Evolutionary conservation across 2,797 vertebrate genomes (phyloP).

Genomic region (Chaenodraco wilsoni): DNA sequence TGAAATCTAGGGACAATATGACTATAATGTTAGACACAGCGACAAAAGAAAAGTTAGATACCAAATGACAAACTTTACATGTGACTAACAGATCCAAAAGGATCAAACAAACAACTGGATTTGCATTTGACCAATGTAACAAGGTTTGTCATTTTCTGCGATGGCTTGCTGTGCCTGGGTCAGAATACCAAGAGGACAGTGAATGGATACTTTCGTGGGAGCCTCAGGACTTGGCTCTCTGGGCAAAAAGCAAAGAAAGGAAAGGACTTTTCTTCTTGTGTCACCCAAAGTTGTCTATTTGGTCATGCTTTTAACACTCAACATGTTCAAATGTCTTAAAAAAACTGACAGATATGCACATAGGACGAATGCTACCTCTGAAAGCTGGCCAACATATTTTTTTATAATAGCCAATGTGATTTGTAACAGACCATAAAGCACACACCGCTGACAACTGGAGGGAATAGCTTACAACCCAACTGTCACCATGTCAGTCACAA

Average conservation of each 20-base stretch:
- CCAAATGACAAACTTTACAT: constrained; percentile 63
- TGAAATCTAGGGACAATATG: constrained; percentile 65
- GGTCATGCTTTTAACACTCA: constrained; percentile 86
- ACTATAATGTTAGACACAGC: constrained; percentile 69
- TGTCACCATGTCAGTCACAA: constrained; percentile 77
- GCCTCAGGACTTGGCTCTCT: constrained; percentile 74
- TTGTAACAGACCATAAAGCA: constrained; percentile 86
- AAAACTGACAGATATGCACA: constrained; percentile 84
- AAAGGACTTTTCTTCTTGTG: constrained; percentile 79
- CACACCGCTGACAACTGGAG: constrained; percentile 83
- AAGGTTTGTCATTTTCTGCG: constrained; percentile 66
- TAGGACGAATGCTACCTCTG: constrained; percentile 83
- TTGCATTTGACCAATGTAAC: constrained; percentile 67
- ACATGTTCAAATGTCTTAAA: constrained; percentile 76
- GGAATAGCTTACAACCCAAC: constrained; percentile 83
- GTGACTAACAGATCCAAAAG: constrained; percentile 62
- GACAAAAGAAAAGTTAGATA: constrained; percentile 62
- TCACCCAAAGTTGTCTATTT: constrained; percentile 83
- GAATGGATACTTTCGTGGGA: constrained; percentile 44
- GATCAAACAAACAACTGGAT: constrained; percentile 63
- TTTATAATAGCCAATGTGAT: constrained; percentile 75
- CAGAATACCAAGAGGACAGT: constrained; percentile 76
- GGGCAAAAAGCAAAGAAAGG: constrained; percentile 84
- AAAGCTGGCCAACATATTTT: constrained; percentile 80
- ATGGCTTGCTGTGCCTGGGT: constrained; percentile 67